phyloP scores from a whole-genome alignment of 2,888 invertebrate genomes.

The Idaea dimidiata region DNA sequence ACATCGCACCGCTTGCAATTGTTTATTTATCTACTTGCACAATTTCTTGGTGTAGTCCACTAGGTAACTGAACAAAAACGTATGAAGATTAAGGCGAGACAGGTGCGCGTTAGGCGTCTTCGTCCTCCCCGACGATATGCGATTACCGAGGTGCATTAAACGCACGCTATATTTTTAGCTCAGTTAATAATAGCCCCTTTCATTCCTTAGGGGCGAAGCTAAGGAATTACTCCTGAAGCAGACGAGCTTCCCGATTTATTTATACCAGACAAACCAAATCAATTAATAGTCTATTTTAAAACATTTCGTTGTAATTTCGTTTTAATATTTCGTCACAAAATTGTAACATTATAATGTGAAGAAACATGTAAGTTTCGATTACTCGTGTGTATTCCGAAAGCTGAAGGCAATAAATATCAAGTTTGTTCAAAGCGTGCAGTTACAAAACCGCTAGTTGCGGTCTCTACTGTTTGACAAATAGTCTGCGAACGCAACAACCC shows the following conservation, averaged over 20 bases:
- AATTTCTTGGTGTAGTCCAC: neutral
- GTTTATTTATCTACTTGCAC: neutral
- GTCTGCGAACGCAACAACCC: constrained; percentile 36
- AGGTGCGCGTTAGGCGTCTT: constrained; percentile 55
- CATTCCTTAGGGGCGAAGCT: constrained; percentile 37
- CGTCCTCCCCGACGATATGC: constrained; percentile 26
- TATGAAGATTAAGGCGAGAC: constrained; percentile 50
- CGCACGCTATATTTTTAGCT: constrained; percentile 61
- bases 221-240: constrained; percentile 40
- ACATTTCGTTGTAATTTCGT: constrained; percentile 17
- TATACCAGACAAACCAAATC: constrained; percentile 29
- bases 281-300: constrained; percentile 19
- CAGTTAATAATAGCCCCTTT: constrained; percentile 39
- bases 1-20: neutral
- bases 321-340: constrained; percentile 32
- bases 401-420: constrained; percentile 65
- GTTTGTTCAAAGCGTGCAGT: constrained; percentile 61
- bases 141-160: constrained; percentile 54
- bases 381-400: constrained; percentile 58
- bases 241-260: constrained; percentile 49
- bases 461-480: constrained; percentile 63
- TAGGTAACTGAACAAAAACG: constrained; percentile 6
- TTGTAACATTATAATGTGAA: constrained; percentile 39
- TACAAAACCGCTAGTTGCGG: constrained; percentile 65
- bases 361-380: constrained; percentile 52